phyloP scores from a whole-genome alignment of 1,140 invertebrate genomes.

The Apis dorsata region DNA sequence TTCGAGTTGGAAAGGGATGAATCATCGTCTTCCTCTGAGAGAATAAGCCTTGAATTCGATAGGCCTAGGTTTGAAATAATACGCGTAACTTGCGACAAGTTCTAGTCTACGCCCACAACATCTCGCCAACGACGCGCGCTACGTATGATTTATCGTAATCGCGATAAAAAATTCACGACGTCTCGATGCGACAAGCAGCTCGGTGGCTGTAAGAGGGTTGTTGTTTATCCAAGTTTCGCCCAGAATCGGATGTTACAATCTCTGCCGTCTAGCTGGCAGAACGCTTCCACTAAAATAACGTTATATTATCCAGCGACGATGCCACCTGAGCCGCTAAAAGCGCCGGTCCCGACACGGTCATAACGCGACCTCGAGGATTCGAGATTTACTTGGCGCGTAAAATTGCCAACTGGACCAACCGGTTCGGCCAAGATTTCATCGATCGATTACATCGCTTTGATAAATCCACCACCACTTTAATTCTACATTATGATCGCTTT shows the following conservation, averaged over 20 bases:
- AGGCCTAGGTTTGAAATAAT: neutral
- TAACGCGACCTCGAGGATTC: constrained; percentile 70
- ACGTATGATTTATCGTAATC: constrained; percentile 50
- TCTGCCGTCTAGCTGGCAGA: constrained; percentile 67
- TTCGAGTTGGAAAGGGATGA: too few species aligned
- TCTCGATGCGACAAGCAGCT: constrained; percentile 27
- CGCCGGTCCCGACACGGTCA: constrained; percentile 65
- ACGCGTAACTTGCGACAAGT: neutral
- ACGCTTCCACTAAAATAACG: constrained; percentile 74
- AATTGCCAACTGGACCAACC: constrained; percentile 20
- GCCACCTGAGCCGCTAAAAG: constrained; percentile 79
- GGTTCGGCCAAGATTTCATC: constrained; percentile 16
- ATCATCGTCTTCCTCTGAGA: neutral
- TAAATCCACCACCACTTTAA: too few species aligned
- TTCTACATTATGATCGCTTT: too few species aligned
- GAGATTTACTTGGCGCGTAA: constrained; percentile 62
- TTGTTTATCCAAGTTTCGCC: constrained; percentile 51
- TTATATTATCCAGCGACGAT: constrained; percentile 67
- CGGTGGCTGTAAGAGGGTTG: constrained; percentile 45
- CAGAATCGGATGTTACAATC: constrained; percentile 69
- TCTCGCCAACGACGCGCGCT: neutral
- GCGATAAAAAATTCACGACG: constrained; percentile 51
- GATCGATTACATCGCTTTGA: neutral
- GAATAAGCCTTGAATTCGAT: too few species aligned
- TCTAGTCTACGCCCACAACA: neutral